Percentiles rank a stretch among this genome's conserved stretches.
Evolutionary conservation across 2,113 vertebrate species (phyloP).

Genomic region (Myxocyprinus asiaticus): DNA sequence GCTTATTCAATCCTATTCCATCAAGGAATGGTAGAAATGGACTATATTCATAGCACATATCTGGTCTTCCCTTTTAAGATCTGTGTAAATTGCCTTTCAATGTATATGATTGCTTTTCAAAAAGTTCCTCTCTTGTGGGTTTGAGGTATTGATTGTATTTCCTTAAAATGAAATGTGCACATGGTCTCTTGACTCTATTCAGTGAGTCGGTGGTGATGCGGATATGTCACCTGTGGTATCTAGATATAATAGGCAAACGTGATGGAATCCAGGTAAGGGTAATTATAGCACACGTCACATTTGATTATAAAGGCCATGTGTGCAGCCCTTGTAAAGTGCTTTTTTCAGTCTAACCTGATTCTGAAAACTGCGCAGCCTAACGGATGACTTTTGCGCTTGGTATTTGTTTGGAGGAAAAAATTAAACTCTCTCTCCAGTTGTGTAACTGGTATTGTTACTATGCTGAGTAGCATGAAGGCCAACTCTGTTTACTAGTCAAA

Average conservation of each 20-base stretch:
- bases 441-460: neutral
- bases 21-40: neutral
- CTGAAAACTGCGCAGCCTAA: neutral
- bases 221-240: slow-evolving; percentile 14
- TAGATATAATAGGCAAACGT: neutral
- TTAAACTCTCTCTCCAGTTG: too few species aligned
- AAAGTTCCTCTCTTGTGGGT: slow-evolving; percentile 18
- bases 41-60: slow-evolving; percentile 5
- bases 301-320: neutral
- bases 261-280: slow-evolving; percentile 30
- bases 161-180: neutral
- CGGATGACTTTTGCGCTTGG: too few species aligned
- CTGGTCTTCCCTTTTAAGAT: slow-evolving; percentile 25
- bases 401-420: too few species aligned
- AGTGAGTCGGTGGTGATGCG: neutral
- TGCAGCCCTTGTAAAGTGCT: neutral
- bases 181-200: slow-evolving; percentile 3
- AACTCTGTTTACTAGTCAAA: neutral
- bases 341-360: neutral
- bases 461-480: neutral
- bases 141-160: slow-evolving; percentile 30
- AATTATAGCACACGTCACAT: slow-evolving; percentile 19
- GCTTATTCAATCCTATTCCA: neutral
- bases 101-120: slow-evolving; percentile 35
- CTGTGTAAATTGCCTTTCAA: slow-evolving; percentile 25